Conservation (phyloP, 2,797 vertebrate genomes). For the Odontamblyopus rebecca region DNA sequence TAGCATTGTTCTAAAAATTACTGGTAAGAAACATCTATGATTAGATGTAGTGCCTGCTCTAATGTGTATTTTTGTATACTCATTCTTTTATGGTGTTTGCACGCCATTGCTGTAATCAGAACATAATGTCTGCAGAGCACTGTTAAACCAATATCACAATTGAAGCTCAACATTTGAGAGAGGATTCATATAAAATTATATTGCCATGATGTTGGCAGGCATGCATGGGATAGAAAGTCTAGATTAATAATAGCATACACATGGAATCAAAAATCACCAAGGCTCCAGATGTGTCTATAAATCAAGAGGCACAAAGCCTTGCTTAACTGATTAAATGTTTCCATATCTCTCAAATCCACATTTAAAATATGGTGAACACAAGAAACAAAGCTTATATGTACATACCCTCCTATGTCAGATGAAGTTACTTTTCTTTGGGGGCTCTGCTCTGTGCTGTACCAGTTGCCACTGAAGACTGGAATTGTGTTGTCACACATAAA, state of each 20-base stretch:
- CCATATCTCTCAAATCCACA: neutral
- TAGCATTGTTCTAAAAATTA: slow-evolving; percentile 29
- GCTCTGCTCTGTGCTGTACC: neutral
- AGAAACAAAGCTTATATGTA: neutral
- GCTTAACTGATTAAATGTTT: neutral
- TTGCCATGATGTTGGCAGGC: neutral
- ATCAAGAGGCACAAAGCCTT: neutral
- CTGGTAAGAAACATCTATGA: slow-evolving; percentile 23
- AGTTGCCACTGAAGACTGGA: neutral
- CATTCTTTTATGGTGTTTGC: slow-evolving; percentile 5
- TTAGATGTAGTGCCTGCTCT: slow-evolving; percentile 8
- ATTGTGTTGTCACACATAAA: too few relatives aligned
- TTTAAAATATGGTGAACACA: neutral
- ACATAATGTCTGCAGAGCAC: neutral
- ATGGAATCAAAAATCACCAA: neutral
- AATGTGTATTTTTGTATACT: neutral
- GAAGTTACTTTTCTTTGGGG: neutral
- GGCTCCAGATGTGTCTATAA: neutral
- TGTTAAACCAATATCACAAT: neutral
- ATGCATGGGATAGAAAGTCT: neutral
- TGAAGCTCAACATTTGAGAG: neutral
- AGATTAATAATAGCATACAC: neutral
- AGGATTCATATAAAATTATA: neutral
- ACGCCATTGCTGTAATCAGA: neutral
- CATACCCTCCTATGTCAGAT: neutral